These are phyloP conservation scores for Enteromius paludinosus DNA, from an alignment of 2,797 vertebrate species.

Conservation along the genomic window DNA sequence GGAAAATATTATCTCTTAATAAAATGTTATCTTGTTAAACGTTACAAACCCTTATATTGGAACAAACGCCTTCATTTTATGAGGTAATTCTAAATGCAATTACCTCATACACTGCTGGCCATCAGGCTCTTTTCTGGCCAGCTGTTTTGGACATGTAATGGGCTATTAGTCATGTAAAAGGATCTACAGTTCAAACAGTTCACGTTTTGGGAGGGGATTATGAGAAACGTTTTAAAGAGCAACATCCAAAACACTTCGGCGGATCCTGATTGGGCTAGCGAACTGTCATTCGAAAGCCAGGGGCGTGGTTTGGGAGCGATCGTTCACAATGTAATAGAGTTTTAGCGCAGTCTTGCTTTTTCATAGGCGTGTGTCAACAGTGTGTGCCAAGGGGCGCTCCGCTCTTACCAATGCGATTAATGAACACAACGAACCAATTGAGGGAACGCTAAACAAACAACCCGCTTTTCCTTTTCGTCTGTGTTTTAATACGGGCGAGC, in stretches of 20 bases:
- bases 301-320: slow-evolving; percentile 67
- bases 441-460: slow-evolving; percentile 52
- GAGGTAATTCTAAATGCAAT: slow-evolving; percentile 6
- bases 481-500: slow-evolving; percentile 37
- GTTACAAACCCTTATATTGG: background rate
- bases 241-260: slow-evolving; percentile 34
- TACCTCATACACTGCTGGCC: slow-evolving; percentile 5
- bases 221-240: slow-evolving; percentile 17
- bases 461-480: background rate
- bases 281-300: slow-evolving; percentile 46
- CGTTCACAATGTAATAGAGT: slow-evolving; percentile 64
- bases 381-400: slow-evolving; percentile 63
- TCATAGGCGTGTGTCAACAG: slow-evolving; percentile 61
- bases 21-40: background rate
- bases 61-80: background rate
- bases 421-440: slow-evolving; percentile 68
- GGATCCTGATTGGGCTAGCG: slow-evolving; percentile 63
- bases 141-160: slow-evolving; percentile 40
- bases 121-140: background rate
- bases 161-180: slow-evolving; percentile 23
- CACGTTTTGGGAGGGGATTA: slow-evolving; percentile 33
- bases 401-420: slow-evolving; percentile 63
- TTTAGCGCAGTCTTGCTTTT: slow-evolving; percentile 68
- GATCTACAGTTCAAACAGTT: slow-evolving; percentile 39
- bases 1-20: background rate